Conservation (phyloP, 2,797 vertebrate genomes). For the Pelobates cultripes region DNA sequence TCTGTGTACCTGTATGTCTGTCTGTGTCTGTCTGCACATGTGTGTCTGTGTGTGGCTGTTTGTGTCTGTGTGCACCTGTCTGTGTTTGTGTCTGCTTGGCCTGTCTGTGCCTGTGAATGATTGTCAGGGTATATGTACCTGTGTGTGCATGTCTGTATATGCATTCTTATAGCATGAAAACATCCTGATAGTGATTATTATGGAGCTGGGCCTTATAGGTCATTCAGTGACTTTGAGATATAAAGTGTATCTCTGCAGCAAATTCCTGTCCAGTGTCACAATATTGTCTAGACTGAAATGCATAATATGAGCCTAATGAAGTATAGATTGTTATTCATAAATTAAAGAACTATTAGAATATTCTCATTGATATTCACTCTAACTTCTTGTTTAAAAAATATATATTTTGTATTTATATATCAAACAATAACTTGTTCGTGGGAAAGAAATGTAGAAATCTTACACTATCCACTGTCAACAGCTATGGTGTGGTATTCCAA, state of each 20-base stretch:
- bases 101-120: no score
- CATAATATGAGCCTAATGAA: slow-evolving; percentile 20
- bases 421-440: slow-evolving; percentile 1
- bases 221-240: slow-evolving; percentile 1
- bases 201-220: neutral
- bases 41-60: no score
- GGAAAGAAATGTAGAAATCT: neutral
- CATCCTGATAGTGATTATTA: no score
- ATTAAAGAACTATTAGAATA: slow-evolving; percentile 8
- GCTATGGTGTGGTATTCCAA: neutral
- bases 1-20: no score
- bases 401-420: slow-evolving; percentile 1
- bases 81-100: no score
- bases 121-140: no score
- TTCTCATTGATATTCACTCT: slow-evolving; percentile 4
- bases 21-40: no score
- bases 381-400: no score
- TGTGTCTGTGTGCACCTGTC: no score
- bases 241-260: slow-evolving; percentile 7
- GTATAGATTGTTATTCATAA: slow-evolving; percentile 17
- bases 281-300: slow-evolving; percentile 16
- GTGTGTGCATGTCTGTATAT: no score
- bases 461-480: neutral
- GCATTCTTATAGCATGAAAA: no score
- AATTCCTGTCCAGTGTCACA: slow-evolving; percentile 18